Evolutionary conservation across 2,888 invertebrate species (phyloP), one percentile per base, ranked within the genome.

Genomic region (Andrena bicolor): DNA sequence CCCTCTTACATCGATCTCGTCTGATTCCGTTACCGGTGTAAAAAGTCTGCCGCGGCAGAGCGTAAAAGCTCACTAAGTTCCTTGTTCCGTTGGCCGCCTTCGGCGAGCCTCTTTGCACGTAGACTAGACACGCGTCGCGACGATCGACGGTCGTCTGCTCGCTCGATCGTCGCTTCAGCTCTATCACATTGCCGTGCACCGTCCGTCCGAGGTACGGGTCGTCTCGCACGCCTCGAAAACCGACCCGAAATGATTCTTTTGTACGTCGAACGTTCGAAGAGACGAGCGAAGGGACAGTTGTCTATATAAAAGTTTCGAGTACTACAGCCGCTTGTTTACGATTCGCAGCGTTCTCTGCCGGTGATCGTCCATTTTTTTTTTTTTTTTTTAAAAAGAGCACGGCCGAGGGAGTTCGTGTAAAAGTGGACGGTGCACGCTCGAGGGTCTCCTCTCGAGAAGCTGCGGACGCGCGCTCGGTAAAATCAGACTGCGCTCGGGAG

Each of bases 121-220:
- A 85, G 89, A 89, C 88, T 89, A 89, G 88, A 88, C 83, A 82
- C 87, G 76, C 80, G 69, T 76, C 32, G 26, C 63, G 68, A 70
- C 53, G 56, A 76, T 77, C 60, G 35, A 26, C 1, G 35, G 23
- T 56, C 63, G 13, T 28, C 41, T 13, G 35, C 56, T 20, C 35
- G 41, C 23, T 8, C 4, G 79, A 66, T 68, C 68, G 76, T 32
- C 75, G 20, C 72, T 61, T 49, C 63, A 70, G 49, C 71, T 51
- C 60, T 86, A 86, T 86, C 86, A 87, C 87, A 86, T 80, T 68
- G 48, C 51, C 77, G 77, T 84, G 77, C 87, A 85, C 80, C 87
- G 87, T 79, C 85, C 23, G 10, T 26, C 23, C 10, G 4, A 10
- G 10, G 23, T 76, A 69, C 30, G 65, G 28, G n/a, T 28, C 26